Evolutionary conservation across 2,113 vertebrate genomes (phyloP).

Genomic region (Heterochromis multidens): DNA sequence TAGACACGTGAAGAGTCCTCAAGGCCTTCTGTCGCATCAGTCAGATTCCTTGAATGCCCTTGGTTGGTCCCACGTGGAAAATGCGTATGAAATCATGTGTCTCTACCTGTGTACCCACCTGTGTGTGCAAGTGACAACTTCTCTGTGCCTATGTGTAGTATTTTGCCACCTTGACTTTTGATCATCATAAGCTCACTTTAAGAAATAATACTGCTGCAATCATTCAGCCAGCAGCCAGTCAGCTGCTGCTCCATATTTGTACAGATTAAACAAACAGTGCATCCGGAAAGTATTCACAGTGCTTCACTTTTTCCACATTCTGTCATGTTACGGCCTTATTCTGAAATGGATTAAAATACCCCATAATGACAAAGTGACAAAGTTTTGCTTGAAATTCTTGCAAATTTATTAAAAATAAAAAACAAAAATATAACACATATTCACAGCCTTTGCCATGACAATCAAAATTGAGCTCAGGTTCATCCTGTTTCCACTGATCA

Average conservation of each 20-base stretch:
- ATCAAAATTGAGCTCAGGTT: too few relatives aligned
- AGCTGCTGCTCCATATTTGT: background rate
- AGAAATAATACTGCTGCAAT: background rate
- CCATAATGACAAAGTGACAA: too few relatives aligned
- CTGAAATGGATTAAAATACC: too few relatives aligned
- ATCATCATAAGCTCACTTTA: background rate
- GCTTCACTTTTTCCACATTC: too few relatives aligned
- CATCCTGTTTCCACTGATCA: too few relatives aligned
- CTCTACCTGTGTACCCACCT: background rate
- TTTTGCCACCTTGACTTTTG: background rate
- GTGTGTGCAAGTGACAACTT: background rate
- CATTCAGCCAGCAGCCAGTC: background rate
- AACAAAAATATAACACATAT: too few relatives aligned
- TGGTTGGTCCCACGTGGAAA: conserved; percentile 54
- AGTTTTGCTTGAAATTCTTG: too few relatives aligned
- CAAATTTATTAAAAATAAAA: too few relatives aligned
- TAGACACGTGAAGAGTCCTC: conserved; percentile 30
- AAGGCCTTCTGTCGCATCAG: conserved; percentile 55
- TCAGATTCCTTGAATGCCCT: conserved; percentile 41
- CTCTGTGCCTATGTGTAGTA: background rate
- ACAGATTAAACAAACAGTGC: background rate
- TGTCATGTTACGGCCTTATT: too few relatives aligned
- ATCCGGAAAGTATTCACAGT: too few relatives aligned
- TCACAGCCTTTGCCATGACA: too few relatives aligned
- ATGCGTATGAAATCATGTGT: background rate